Base-by-base conservation (phyloP, 2,888 invertebrate species). In the Drosophila neotestacea region DNA sequence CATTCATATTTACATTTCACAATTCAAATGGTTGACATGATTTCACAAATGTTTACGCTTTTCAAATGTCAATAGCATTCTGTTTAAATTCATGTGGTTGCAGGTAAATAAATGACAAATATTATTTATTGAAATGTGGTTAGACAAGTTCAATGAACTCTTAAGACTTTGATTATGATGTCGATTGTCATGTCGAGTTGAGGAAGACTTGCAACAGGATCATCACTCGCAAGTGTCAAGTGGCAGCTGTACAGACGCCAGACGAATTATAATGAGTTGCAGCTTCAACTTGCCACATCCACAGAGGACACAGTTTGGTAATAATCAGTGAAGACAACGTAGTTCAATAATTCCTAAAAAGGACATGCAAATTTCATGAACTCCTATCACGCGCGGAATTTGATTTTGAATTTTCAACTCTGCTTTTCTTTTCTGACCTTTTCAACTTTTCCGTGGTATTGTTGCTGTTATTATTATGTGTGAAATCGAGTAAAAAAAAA, bases 241-340 rank as follows among this genome's bases (percentile, higher is more conserved):
- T 22, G 22, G 2, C 22, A 22, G 22, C 22, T 22, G 22, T 2
- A 22, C 22, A 22, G 75, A 64, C 70, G 63, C 74, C 55, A 73
- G 67, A 77, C 70, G 81, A 72, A 83, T 77, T 65, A 60, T 81
- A 81, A 81, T 84, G 78, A 83, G 70, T 56, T 34, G 38, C 39
- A 39, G 10, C 34, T 22, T n/a, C 39, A 16, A 22, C 11, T 47
- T 38, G 28, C 36, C 30, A 41, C 10, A 39, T 32, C 9, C 4
- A 30, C 10, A 39, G 36, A 39, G 41, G 32, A 1, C 52, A 16
- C 7, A 27, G 28, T 28, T 6, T 46, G 38, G 4, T 11, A 6
- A 46, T 61, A 66, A 66, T 47, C 55, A 54, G 38, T 6, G 42
- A 0, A 11, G 39, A 10, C 10, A 6, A n/a, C 9, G 32, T 6